Conservation (phyloP, 2,888 invertebrate genomes). For the Parascotia fuliginaria region DNA sequence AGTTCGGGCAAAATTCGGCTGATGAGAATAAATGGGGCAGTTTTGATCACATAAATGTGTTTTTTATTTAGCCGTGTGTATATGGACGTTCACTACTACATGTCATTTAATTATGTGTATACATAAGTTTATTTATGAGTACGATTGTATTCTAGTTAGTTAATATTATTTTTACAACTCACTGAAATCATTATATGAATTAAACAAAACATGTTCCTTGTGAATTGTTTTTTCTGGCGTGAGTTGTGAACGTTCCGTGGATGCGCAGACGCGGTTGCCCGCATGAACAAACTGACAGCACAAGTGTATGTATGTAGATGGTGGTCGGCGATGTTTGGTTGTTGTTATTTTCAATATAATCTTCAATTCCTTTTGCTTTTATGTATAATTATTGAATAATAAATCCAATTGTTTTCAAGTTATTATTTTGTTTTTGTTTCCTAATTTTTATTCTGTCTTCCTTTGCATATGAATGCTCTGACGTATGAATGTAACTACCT, state of each 20-base stretch:
- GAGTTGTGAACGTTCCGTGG: conserved; percentile 6
- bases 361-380: conserved; percentile 51
- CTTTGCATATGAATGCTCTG: neutral
- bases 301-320: conserved; percentile 30
- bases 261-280: conserved; percentile 10
- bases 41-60: conserved; percentile 46
- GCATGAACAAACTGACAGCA: conserved; percentile 37
- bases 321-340: conserved; percentile 31
- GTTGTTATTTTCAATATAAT: conserved; percentile 49
- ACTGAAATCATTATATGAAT: too few species aligned
- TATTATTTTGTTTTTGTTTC: conserved; percentile 49
- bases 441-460: neutral
- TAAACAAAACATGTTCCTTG: too few species aligned
- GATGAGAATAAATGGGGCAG: conserved; percentile 51
- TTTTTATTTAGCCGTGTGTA: conserved; percentile 33
- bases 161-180: too few species aligned
- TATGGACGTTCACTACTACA: conserved; percentile 7
- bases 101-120: neutral
- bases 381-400: conserved; percentile 61
- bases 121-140: neutral
- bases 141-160: too few species aligned
- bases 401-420: conserved; percentile 70
- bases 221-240: neutral
- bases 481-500: neutral
- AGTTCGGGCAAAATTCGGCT: conserved; percentile 41